These are phyloP conservation scores for Sandelia bainsii DNA, from an alignment of 2,797 vertebrate species.

Conservation along the genomic window DNA sequence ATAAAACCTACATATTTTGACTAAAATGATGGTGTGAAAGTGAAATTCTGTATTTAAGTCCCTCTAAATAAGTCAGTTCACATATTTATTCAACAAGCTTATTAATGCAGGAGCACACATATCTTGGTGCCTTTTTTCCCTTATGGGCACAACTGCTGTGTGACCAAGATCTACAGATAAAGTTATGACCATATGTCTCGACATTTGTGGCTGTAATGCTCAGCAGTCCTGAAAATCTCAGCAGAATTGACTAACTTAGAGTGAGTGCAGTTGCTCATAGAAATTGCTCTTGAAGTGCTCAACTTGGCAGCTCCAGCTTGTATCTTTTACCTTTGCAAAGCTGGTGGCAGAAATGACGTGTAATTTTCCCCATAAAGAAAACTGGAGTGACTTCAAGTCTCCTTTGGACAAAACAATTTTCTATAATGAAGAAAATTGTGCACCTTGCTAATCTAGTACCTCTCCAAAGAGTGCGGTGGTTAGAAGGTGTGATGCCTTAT, in stretches of 20 bases:
- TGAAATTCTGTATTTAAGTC: too few species aligned
- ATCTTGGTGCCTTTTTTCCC: not conserved
- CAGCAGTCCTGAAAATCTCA: constrained; percentile 24
- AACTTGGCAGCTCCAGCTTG: constrained; percentile 43
- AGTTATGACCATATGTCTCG: not conserved
- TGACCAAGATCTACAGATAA: not conserved
- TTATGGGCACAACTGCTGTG: not conserved
- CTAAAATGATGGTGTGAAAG: not conserved
- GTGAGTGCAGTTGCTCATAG: constrained; percentile 30
- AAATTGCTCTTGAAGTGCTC: constrained; percentile 56
- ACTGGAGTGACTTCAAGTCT: constrained; percentile 58
- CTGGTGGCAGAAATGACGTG: constrained; percentile 45
- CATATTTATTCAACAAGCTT: not conserved
- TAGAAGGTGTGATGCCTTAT: constrained; percentile 42
- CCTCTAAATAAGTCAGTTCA: not conserved
- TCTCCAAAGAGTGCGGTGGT: constrained; percentile 33
- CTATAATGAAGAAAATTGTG: constrained; percentile 66
- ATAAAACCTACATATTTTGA: not conserved
- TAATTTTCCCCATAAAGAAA: constrained; percentile 65
- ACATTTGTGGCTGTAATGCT: not conserved
- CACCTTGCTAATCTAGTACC: constrained; percentile 58
- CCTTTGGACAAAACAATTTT: constrained; percentile 69
- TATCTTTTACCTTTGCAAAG: constrained; percentile 54
- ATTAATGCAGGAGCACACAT: not conserved
- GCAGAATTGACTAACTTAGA: constrained; percentile 9